Evolutionary conservation across 1,140 invertebrate genomes (phyloP).

Genomic region (Mesaphorura yosii): DNA sequence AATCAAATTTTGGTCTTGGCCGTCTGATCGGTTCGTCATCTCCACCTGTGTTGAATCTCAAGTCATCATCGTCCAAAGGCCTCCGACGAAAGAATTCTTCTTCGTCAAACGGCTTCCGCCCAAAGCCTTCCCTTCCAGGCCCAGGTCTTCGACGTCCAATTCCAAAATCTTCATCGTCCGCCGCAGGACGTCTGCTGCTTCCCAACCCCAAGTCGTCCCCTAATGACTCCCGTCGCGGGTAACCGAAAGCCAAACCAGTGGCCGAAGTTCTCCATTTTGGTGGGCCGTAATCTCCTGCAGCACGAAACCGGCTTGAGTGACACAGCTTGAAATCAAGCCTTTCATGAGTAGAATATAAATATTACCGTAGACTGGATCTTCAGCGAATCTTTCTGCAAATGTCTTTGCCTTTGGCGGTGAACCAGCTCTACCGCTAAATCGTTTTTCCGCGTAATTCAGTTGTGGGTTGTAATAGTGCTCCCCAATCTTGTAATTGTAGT

Average conservation of each 20-base stretch:
- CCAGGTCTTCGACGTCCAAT: background rate
- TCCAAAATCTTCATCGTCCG: constrained; percentile 4
- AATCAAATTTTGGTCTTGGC: constrained; percentile 2
- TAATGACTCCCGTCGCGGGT: background rate
- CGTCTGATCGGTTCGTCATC: too few species aligned
- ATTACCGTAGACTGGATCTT: constrained; percentile 19
- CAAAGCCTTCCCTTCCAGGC: background rate
- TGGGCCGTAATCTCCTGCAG: background rate
- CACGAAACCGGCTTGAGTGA: background rate
- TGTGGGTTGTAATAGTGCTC: constrained; percentile 27
- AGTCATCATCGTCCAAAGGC: too few species aligned
- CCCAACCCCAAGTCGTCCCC: constrained; percentile 6
- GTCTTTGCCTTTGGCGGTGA: constrained; percentile 22
- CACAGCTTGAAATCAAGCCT: background rate
- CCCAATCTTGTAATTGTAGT: constrained; percentile 25
- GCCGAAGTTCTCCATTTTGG: background rate
- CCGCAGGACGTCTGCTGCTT: background rate
- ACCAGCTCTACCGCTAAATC: constrained; percentile 5
- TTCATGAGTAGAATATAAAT: background rate
- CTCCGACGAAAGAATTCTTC: background rate
- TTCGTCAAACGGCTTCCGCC: background rate
- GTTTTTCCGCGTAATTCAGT: constrained; percentile 17
- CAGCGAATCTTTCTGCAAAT: constrained; percentile 27
- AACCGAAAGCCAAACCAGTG: background rate
- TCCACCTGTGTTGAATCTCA: background rate